These are phyloP conservation scores for Paralvinella palmiformis DNA, from an alignment of 1,140 invertebrate genomes.

Conservation along the genomic window DNA sequence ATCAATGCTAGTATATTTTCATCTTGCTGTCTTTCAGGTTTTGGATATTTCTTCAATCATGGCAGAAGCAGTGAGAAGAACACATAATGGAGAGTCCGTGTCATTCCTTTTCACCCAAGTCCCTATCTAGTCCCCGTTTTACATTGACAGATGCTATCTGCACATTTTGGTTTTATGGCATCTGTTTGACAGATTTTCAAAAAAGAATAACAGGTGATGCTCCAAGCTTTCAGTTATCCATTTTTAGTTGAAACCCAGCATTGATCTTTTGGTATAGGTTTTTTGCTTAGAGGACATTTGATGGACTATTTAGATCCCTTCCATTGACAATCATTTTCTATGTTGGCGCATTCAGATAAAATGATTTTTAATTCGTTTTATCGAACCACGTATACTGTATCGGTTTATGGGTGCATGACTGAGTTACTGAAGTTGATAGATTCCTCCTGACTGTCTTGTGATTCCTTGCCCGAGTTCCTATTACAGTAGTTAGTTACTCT, in stretches of 20 bases:
- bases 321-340: too few species aligned
- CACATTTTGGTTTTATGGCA: background rate
- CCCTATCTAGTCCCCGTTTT: constrained; percentile 29
- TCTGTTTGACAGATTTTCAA: background rate
- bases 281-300: background rate
- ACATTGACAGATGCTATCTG: background rate
- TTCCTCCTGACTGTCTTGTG: too few species aligned
- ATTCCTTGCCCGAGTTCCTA: too few species aligned
- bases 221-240: background rate
- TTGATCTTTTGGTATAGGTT: background rate
- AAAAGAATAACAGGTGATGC: background rate
- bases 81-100: constrained; percentile 94
- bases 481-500: too few species aligned
- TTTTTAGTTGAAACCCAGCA: background rate
- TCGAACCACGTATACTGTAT: too few species aligned
- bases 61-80: constrained; percentile 90
- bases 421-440: too few species aligned
- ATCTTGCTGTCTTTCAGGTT: constrained; percentile 61
- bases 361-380: too few species aligned
- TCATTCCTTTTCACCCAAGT: constrained; percentile 47
- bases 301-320: background rate
- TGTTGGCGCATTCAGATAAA: too few species aligned
- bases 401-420: too few species aligned
- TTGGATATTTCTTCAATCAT: constrained; percentile 98
- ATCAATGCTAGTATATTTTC: background rate